Evolutionary conservation across 1,140 invertebrate species (phyloP), one percentile per base, ranked within the genome.

Genomic region (Drosophila triauraria): DNA sequence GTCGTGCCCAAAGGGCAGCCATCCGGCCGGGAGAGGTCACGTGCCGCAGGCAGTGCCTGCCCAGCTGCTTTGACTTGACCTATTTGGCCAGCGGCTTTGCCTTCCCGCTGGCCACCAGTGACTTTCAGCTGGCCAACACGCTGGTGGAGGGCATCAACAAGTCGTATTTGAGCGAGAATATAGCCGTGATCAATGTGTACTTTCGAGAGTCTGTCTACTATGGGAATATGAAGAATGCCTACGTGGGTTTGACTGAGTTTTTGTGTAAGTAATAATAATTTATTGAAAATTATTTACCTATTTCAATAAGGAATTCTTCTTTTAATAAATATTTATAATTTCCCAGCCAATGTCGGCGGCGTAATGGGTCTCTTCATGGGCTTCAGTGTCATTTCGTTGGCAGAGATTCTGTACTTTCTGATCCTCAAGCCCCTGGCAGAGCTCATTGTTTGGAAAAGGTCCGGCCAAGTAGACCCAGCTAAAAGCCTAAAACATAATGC

Each of bases 291-390:
- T 12, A 54, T 8, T 44, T 9, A 9, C 30, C 30, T 9, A 25
- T 6, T 57, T n/a, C 12, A 38, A 5, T 8, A 12, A 30, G 2
- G 4, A 20, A 51, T 32, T 32, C 0, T 10, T 0, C n/a, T 27
- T 12, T 5, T 8, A 8, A 13, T 54, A 10, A 9, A 15, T 12
- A 30, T 13, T 42, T 7, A 50, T 65, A 93, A 93, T 0, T 61
- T 70, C 47, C 48, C 88, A 97, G 96, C 96, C 1, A 96, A 96
- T 83, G 95, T 95, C 5, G 96, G 96, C 40, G 96, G 96, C 10
- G 93, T 97, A 23, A 93, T 97, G n/a, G 96, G 96, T 9, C 93
- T 97, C 0, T 97, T 96, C 86, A 94, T 97, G 93, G 96, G 96
- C 2, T 97, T 97, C 87, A 97, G 96, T 88, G 95, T 96, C 75